Percentiles rank a stretch among this genome's conserved stretches.
Evolutionary conservation across 2,797 vertebrate genomes (phyloP).

Genomic region (Delichon dasypus): DNA sequence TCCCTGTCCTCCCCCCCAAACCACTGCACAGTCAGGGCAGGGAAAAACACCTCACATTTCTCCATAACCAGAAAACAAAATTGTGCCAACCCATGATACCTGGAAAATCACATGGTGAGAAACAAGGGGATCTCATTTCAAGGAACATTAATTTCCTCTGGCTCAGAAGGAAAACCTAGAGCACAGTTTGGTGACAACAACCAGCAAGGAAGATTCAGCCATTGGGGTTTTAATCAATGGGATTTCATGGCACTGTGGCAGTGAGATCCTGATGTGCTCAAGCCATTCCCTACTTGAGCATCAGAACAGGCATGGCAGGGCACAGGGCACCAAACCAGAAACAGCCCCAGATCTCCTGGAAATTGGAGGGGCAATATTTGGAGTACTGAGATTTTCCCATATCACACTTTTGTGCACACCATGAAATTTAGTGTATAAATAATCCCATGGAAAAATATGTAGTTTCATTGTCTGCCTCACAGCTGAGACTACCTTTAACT

Average conservation of each 20-base stretch:
- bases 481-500: background rate
- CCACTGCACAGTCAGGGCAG: no score
- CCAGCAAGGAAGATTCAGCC: background rate
- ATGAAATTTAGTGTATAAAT: background rate
- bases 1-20: no score
- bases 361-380: background rate
- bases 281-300: background rate
- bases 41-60: no score
- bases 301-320: background rate
- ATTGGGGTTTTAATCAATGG: background rate
- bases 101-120: background rate
- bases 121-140: background rate
- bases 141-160: background rate
- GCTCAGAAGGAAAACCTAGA: background rate
- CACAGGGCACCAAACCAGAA: background rate
- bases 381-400: background rate
- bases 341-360: background rate
- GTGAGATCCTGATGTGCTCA: background rate
- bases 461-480: background rate
- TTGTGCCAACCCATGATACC: no score
- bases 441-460: background rate
- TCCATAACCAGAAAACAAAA: no score
- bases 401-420: background rate
- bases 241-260: background rate
- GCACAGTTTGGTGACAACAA: background rate